These are phyloP conservation scores for Listronotus oregonensis DNA, from an alignment of 1,140 invertebrate genomes.

Conservation along the genomic window DNA sequence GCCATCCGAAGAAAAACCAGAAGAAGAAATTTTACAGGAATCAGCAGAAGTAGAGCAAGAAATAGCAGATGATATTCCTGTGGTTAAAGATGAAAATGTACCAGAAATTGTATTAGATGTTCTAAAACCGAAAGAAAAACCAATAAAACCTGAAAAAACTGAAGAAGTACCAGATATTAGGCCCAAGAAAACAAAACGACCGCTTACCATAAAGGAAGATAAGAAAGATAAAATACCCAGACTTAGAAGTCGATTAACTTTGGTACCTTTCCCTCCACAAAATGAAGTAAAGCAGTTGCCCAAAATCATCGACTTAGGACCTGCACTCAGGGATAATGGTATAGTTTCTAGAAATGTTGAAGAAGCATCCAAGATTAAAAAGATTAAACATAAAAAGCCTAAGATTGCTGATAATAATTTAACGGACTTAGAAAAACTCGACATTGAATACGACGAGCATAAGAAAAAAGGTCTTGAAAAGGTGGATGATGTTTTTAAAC, in stretches of 20 bases:
- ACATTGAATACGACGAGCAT: constrained; percentile 59
- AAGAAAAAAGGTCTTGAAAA: constrained; percentile 57
- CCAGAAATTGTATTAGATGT: background rate
- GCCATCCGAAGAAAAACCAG: constrained; percentile 6
- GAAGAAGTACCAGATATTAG: constrained; percentile 37
- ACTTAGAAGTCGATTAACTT: constrained; percentile 69
- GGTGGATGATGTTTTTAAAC: constrained; percentile 51
- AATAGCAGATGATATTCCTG: background rate
- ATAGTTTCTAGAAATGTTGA: constrained; percentile 71
- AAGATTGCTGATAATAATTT: constrained; percentile 64
- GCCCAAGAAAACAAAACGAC: constrained; percentile 35
- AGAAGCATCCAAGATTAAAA: constrained; percentile 69
- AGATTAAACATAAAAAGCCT: constrained; percentile 55
- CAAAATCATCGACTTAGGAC: constrained; percentile 58
- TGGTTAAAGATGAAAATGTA: constrained; percentile 4
- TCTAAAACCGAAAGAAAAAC: background rate
- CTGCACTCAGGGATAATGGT: constrained; percentile 63
- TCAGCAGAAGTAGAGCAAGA: too few relatives aligned
- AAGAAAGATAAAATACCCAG: constrained; percentile 63
- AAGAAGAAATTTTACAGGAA: constrained; percentile 1
- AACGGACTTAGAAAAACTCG: constrained; percentile 67
- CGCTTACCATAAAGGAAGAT: constrained; percentile 52
- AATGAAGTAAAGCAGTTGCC: constrained; percentile 57
- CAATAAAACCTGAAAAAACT: constrained; percentile 13
- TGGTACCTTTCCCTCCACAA: constrained; percentile 63